Evolutionary conservation across 2,113 vertebrate species (phyloP).

Genomic region (Myotis yumanensis): DNA sequence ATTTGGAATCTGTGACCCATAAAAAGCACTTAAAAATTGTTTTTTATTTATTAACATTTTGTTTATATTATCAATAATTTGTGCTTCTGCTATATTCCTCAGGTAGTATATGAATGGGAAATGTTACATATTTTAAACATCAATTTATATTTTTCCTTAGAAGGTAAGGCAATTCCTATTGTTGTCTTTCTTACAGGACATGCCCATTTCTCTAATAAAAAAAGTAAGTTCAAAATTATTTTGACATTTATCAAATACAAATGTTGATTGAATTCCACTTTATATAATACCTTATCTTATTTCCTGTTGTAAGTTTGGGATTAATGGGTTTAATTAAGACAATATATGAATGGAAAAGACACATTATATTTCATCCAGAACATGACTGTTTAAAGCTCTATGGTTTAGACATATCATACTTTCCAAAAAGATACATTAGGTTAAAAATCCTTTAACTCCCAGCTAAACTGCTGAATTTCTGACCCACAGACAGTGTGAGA

Average conservation of each 20-base stretch:
- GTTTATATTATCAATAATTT: conserved; percentile 43
- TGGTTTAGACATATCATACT: background rate
- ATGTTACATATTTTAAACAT: conserved; percentile 37
- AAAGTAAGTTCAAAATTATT: conserved; percentile 90
- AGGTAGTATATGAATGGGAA: background rate
- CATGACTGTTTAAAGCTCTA: background rate
- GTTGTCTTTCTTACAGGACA: conserved; percentile 84
- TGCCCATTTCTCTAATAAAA: conserved; percentile 94
- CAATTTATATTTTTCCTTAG: conserved; percentile 17
- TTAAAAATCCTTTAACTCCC: conserved; percentile 22
- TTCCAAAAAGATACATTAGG: background rate
- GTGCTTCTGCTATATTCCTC: conserved; percentile 10
- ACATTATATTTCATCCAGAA: background rate
- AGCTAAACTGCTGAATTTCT: background rate
- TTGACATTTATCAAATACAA: conserved; percentile 46
- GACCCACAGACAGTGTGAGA: background rate
- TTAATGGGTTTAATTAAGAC: conserved; percentile 25
- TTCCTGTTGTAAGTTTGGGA: background rate
- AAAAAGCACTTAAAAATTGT: background rate
- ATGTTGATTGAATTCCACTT: background rate
- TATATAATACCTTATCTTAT: conserved; percentile 23
- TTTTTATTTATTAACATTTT: conserved; percentile 34
- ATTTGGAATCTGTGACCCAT: background rate
- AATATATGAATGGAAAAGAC: background rate
- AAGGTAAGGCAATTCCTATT: too few relatives aligned